Base-by-base conservation (phyloP, 2,797 vertebrate genomes). In the Cynodonichthys magdalenae region DNA sequence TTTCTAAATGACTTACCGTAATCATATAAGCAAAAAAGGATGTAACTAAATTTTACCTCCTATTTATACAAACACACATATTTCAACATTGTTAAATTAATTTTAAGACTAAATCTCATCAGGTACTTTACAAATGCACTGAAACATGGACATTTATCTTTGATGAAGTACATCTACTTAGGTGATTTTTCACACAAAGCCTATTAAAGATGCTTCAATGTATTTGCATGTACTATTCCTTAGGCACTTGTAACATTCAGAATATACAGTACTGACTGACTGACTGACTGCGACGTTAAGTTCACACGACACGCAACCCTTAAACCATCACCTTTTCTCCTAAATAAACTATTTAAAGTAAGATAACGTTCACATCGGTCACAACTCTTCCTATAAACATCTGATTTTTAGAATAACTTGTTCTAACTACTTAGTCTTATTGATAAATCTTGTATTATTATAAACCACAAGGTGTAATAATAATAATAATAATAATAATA, bases 181-280 rank as follows among this genome's bases (percentile, higher is more conserved):
- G 69, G 61, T 70, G 46, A 57, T 71, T 81, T 81, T 71, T 45
- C 69, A 84, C 78, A 83, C 64, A 69, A 74, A 87, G 71, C 84
- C 74, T 88, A 87, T 87, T 82, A 79, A 86, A 86, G 87, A 85
- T 80, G 77, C 75, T 85, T 54, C 57, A 65, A 74, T 66, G 84
- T 81, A 63, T 80, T 77, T 79, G 71, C 88, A 85, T 87, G 86
- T 80, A 90, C 80, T 84, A 85, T 79, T 91, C 75, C 87, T 90
- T 87, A 94, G 93, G 93, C 93, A 94, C 93, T 94, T 93, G 83
- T 88, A 91, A 89, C 85, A 85, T 89, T 91, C 80, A 88, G 86
- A 92, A 69, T 85, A 87, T 86, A 90, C 79, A 87, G 82, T 82
- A 84, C 80, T 81, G 79, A 81, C 66, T 24, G 24, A 24, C 24